Evolutionary conservation across 2,113 vertebrate genomes (phyloP).

Genomic region (Rhineura floridana): DNA sequence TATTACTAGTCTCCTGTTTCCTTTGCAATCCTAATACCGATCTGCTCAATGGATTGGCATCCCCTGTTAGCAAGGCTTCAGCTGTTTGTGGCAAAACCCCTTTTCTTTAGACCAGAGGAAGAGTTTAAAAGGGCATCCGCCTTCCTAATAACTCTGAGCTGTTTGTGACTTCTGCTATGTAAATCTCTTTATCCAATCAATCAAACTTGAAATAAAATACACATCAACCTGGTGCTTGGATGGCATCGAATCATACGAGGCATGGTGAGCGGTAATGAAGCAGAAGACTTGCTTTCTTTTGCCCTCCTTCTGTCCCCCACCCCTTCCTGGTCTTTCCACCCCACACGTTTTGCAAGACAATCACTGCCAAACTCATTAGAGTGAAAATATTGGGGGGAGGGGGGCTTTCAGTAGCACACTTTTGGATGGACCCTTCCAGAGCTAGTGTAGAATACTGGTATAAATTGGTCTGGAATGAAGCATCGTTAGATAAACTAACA

Average conservation of each 20-base stretch:
- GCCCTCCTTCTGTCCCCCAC: neutral
- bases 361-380: slow-evolving; percentile 54
- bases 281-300: slow-evolving; percentile 58
- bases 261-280: slow-evolving; percentile 52
- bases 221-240: slow-evolving; percentile 48
- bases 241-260: slow-evolving; percentile 54
- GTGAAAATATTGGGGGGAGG: slow-evolving; percentile 54
- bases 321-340: neutral
- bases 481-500: too few relatives aligned
- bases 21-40: neutral
- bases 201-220: slow-evolving; percentile 67
- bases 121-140: slow-evolving; percentile 31
- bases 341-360: slow-evolving; percentile 56
- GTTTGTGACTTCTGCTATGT: slow-evolving; percentile 38
- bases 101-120: neutral
- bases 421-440: neutral
- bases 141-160: slow-evolving; percentile 11
- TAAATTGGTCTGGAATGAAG: too few relatives aligned
- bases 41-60: neutral
- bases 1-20: neutral
- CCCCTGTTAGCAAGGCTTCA: neutral
- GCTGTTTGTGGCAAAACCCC: neutral
- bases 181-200: slow-evolving; percentile 75
- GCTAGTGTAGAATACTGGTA: too few relatives aligned
- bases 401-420: neutral